Conservation (phyloP, 2,797 vertebrate species). For the Thalassophryne amazonica region DNA sequence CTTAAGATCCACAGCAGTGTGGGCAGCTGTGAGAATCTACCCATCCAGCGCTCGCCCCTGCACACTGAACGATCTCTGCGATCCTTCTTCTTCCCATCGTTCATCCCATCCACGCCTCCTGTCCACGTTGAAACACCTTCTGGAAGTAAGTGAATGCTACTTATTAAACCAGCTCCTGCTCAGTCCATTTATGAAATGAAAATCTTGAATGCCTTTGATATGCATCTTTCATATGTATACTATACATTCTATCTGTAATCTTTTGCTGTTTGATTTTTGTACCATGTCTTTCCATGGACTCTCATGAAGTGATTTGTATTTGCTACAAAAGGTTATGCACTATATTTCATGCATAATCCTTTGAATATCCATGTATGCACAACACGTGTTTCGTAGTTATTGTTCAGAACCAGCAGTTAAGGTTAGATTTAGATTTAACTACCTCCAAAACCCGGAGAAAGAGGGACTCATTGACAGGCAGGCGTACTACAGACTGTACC, state of each 20-base stretch:
- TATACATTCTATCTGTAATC: neutral
- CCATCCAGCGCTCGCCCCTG: slow-evolving; percentile 91
- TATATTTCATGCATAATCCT: no score
- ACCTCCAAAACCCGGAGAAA: no score
- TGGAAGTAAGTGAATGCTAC: slow-evolving; percentile 84
- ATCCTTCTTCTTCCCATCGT: slow-evolving; percentile 94
- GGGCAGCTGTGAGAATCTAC: slow-evolving; percentile 98
- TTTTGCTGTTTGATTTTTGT: no score
- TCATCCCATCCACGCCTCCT: slow-evolving; percentile 94
- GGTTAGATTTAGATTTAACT: no score
- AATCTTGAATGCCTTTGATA: slow-evolving; percentile 10
- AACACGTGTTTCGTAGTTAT: no score
- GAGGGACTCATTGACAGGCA: no score
- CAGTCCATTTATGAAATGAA: neutral
- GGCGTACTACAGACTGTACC: no score
- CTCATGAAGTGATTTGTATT: no score
- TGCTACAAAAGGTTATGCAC: no score
- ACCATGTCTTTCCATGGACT: no score
- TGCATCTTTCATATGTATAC: slow-evolving; percentile 4
- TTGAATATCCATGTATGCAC: no score
- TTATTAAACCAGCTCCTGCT: slow-evolving; percentile 18
- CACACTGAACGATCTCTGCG: slow-evolving; percentile 90
- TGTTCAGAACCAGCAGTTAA: no score
- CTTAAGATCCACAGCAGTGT: slow-evolving; percentile 97
- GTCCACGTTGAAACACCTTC: slow-evolving; percentile 91